Percentiles rank a stretch among this genome's conserved stretches.
Evolutionary conservation across 2,113 vertebrate species (phyloP).

Genomic region (Cardinalis cardinalis): DNA sequence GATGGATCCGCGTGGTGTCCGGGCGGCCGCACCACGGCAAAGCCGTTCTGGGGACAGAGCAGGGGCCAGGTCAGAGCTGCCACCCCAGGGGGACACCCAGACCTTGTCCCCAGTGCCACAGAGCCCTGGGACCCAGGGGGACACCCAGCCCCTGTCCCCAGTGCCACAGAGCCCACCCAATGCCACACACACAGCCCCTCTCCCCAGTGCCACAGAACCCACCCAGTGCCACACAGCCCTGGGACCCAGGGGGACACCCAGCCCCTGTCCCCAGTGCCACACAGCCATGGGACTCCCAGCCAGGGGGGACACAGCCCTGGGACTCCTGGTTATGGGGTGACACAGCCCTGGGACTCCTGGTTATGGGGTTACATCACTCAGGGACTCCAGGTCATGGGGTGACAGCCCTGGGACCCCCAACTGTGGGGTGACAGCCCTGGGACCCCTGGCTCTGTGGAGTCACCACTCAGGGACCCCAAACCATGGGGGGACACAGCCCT

Average conservation of each 20-base stretch:
- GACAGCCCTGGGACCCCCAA: not conserved
- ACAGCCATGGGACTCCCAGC: not conserved
- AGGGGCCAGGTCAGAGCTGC: not conserved
- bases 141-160: rapidly evolving
- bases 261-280: rapidly evolving
- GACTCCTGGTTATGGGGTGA: not conserved
- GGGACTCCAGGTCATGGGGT: rapidly evolving
- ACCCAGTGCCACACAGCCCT: rapidly evolving
- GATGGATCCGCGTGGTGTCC: constrained; percentile 88
- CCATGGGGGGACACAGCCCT: no score
- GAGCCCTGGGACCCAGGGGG: not conserved
- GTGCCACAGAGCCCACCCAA: not conserved
- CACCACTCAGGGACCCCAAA: no score
- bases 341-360: not conserved
- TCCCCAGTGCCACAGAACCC: no score
- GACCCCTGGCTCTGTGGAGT: no score
- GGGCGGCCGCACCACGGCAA: constrained; percentile 90
- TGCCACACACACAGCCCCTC: not conserved
- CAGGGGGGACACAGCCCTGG: no score
- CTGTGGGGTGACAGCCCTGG: no score
- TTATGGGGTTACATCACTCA: rapidly evolving
- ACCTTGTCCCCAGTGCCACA: rapidly evolving
- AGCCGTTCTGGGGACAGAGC: constrained; percentile 83
- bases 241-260: no score
- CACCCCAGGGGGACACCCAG: rapidly evolving